Conservation (phyloP, 2,888 invertebrate species). For the Drosophila mulleri region DNA sequence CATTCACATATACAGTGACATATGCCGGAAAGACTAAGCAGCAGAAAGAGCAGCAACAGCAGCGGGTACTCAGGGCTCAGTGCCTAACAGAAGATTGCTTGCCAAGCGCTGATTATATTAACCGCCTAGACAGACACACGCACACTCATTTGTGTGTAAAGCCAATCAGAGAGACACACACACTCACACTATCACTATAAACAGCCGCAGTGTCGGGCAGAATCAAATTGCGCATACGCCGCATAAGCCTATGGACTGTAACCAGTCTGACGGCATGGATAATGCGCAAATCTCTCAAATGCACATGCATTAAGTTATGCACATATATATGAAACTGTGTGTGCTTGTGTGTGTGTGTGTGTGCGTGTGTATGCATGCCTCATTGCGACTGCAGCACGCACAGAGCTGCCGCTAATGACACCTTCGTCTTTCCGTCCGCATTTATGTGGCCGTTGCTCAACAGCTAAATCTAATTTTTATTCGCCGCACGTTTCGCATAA, state of each 20-base stretch:
- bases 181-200: background rate
- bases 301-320: slow-evolving; percentile 54
- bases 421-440: slow-evolving; percentile 36
- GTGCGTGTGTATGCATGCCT: background rate
- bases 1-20: slow-evolving; percentile 41
- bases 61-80: slow-evolving; percentile 60
- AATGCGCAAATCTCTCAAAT: slow-evolving; percentile 54
- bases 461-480: slow-evolving; percentile 70
- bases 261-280: slow-evolving; percentile 39
- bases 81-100: slow-evolving; percentile 70
- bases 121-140: slow-evolving; percentile 45
- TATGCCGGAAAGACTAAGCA: slow-evolving; percentile 64
- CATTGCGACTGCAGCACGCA: slow-evolving; percentile 28
- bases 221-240: slow-evolving; percentile 56
- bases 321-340: background rate
- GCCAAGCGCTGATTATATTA: slow-evolving; percentile 75
- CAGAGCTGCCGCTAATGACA: slow-evolving; percentile 53
- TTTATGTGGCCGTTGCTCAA: slow-evolving; percentile 45
- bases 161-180: slow-evolving; percentile 43
- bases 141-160: slow-evolving; percentile 4
- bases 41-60: slow-evolving; percentile 37
- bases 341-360: background rate
- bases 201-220: slow-evolving; percentile 19
- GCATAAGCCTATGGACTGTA: slow-evolving; percentile 13
- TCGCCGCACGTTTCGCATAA: slow-evolving; percentile 76